These are phyloP conservation scores for Latrodectus hesperus DNA, from an alignment of 2,888 invertebrate species.

Conservation along the genomic window DNA sequence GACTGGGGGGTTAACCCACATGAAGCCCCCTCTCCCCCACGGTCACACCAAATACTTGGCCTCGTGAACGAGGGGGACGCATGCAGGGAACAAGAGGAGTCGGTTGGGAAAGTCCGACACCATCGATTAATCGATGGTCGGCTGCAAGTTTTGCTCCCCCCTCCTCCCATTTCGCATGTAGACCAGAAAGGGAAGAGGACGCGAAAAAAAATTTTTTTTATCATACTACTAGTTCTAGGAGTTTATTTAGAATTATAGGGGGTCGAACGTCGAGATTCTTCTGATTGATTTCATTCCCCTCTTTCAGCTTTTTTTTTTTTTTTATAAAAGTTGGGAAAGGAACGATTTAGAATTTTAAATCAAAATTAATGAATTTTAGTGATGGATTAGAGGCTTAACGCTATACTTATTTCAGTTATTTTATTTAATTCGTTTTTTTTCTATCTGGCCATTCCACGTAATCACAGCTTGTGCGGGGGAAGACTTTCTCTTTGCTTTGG, in stretches of 20 bases:
- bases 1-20: slow-evolving; percentile 4
- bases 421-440: not conserved
- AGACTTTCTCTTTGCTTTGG: too few species aligned
- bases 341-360: slow-evolving; percentile 29
- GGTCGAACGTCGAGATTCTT: not conserved
- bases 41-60: not conserved
- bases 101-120: slow-evolving; percentile 40
- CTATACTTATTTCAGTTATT: not conserved
- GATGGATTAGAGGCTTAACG: slow-evolving; percentile 21
- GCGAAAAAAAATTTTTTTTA: too few species aligned
- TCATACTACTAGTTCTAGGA: slow-evolving; percentile 13
- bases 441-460: too few species aligned
- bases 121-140: slow-evolving; percentile 65
- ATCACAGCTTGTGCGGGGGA: too few species aligned
- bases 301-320: too few species aligned
- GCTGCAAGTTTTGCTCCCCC: not conserved
- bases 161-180: not conserved
- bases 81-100: too few species aligned
- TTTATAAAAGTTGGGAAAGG: not conserved
- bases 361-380: slow-evolving; percentile 29
- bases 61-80: slow-evolving; percentile 8
- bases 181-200: slow-evolving; percentile 12
- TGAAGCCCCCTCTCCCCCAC: slow-evolving; percentile 8
- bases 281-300: not conserved
- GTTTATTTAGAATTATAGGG: slow-evolving; percentile 38